Percentiles rank a stretch among this genome's conserved stretches.
Evolutionary conservation across 2,888 invertebrate species (phyloP).

Genomic region (Agapetus fuscipes): DNA sequence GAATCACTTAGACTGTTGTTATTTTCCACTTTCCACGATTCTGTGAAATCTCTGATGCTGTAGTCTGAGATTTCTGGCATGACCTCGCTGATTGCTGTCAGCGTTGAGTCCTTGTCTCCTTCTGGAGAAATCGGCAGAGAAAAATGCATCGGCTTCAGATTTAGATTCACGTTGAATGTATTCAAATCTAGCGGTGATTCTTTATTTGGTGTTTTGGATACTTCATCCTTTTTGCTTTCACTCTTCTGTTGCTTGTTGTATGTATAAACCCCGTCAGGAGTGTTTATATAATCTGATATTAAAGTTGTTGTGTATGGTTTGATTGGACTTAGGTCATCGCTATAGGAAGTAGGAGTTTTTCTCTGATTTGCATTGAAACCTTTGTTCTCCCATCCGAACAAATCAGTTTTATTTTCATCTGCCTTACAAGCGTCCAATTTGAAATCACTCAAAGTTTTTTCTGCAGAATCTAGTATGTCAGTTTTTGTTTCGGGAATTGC

Average conservation of each 20-base stretch:
- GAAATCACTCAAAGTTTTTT: neutral
- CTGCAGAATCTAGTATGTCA: too few species aligned
- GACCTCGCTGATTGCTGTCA: slow-evolving; percentile 17
- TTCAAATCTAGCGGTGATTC: neutral
- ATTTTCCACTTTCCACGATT: slow-evolving; percentile 18
- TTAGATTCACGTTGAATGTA: slow-evolving; percentile 2
- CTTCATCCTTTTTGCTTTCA: neutral
- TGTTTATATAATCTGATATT: slow-evolving; percentile 11
- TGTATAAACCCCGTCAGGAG: neutral
- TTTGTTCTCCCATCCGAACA: slow-evolving; percentile 46
- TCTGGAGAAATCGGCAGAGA: slow-evolving; percentile 12
- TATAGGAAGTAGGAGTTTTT: slow-evolving; percentile 4
- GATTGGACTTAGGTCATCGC: slow-evolving; percentile 5
- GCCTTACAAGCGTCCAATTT: neutral
- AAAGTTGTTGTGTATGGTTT: slow-evolving; percentile 6
- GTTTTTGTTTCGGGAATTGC: neutral
- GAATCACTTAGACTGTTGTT: slow-evolving; percentile 16
- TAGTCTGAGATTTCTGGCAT: slow-evolving; percentile 13
- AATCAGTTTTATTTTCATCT: slow-evolving; percentile 34
- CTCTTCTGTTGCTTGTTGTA: slow-evolving; percentile 2
- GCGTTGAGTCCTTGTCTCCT: slow-evolving; percentile 16
- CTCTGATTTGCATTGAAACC: slow-evolving; percentile 29
- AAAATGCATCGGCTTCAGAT: slow-evolving; percentile 11
- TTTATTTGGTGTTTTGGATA: neutral
- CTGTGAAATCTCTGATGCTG: slow-evolving; percentile 12